Evolutionary conservation across 2,888 invertebrate species (phyloP).

Genomic region (Cartodere bifasciata): DNA sequence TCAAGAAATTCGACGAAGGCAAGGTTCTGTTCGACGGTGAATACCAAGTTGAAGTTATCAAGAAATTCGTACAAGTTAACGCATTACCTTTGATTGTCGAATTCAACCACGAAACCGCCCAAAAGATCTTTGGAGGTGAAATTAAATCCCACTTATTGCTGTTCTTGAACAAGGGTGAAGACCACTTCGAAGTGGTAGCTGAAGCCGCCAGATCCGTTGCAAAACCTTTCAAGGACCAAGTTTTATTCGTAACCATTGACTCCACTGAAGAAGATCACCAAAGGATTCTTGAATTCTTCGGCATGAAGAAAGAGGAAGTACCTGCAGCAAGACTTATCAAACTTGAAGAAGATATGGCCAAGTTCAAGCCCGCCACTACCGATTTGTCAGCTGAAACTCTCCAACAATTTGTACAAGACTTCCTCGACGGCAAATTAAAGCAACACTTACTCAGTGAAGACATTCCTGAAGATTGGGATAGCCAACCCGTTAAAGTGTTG

Average conservation of each 20-base stretch:
- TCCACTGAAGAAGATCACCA: conserved; percentile 92
- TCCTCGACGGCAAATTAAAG: conserved; percentile 86
- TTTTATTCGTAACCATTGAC: conserved; percentile 92
- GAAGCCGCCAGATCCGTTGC: conserved; percentile 74
- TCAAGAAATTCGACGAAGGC: conserved; percentile 91
- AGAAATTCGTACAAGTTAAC: conserved; percentile 72
- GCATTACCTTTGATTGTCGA: conserved; percentile 86
- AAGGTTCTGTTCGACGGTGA: conserved; percentile 62
- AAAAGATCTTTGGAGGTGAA: conserved; percentile 96
- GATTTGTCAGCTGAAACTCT: conserved; percentile 59
- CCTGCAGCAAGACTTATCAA: conserved; percentile 86
- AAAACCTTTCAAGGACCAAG: conserved; percentile 79
- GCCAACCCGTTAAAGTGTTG: conserved; percentile 81
- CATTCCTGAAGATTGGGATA: conserved; percentile 94
- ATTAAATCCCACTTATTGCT: conserved; percentile 93
- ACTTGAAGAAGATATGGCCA: conserved; percentile 94
- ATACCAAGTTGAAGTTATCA: conserved; percentile 46
- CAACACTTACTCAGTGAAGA: conserved; percentile 91
- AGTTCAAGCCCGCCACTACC: conserved; percentile 80
- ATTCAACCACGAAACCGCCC: conserved; percentile 95
- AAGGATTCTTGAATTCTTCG: conserved; percentile 98
- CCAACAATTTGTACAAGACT: conserved; percentile 73
- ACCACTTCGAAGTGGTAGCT: conserved; percentile 67
- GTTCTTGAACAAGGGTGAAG: conserved; percentile 85
- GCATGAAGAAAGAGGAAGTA: conserved; percentile 76